These are phyloP conservation scores for Cotesia congregata DNA, from an alignment of 2,888 invertebrate species.

Conservation along the genomic window DNA sequence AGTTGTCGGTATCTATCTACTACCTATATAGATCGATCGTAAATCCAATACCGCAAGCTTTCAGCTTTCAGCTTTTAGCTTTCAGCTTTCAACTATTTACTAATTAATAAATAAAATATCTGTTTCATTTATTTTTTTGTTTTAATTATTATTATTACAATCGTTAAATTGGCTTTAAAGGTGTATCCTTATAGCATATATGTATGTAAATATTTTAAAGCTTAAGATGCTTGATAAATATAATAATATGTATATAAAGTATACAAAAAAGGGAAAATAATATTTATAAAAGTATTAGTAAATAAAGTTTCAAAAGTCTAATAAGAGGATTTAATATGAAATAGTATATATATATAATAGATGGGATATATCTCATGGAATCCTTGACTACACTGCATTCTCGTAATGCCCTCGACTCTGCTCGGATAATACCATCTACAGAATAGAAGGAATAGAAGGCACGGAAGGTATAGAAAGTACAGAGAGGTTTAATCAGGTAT, in stretches of 20 bases:
- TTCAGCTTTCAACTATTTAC: background rate
- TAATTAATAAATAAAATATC: background rate
- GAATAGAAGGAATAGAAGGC: background rate
- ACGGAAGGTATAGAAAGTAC: background rate
- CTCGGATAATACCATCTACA: background rate
- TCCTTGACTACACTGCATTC: slow-evolving; percentile 8
- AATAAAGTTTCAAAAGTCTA: background rate
- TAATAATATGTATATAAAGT: too few relatives aligned
- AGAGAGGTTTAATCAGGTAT: background rate
- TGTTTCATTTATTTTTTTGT: too few relatives aligned
- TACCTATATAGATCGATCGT: slow-evolving; percentile 1
- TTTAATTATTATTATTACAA: too few relatives aligned
- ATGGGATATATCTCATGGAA: background rate
- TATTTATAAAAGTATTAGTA: too few relatives aligned
- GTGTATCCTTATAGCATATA: too few relatives aligned
- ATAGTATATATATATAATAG: background rate
- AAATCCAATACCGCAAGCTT: background rate
- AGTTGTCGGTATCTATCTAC: background rate
- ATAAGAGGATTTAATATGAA: background rate
- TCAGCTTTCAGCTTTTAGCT: background rate
- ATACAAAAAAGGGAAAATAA: too few relatives aligned
- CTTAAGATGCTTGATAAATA: too few relatives aligned
- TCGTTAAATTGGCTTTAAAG: too few relatives aligned
- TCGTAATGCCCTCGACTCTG: background rate
- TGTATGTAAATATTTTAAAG: too few relatives aligned